Percentiles rank a stretch among this genome's conserved stretches.
Evolutionary conservation across 2,113 vertebrate genomes (phyloP).

Genomic region (Larimichthys crocea): DNA sequence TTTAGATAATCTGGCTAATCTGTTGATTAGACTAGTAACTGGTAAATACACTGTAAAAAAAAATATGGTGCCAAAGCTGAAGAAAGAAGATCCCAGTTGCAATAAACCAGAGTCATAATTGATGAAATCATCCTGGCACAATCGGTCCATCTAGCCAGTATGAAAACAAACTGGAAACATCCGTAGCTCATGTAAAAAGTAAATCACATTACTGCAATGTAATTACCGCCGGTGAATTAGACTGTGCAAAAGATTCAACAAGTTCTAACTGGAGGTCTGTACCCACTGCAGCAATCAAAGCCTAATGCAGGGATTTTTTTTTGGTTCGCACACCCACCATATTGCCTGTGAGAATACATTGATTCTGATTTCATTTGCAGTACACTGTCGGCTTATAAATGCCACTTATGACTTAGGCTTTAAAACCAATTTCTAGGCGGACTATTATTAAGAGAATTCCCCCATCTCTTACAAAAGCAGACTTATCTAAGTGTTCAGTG

Average conservation of each 20-base stretch:
- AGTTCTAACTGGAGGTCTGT: background rate
- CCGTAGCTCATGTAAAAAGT: background rate
- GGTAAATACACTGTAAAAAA: too few species aligned
- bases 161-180: background rate
- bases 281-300: background rate
- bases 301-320: background rate
- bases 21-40: background rate
- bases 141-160: background rate
- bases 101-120: background rate
- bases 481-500: conserved; percentile 52
- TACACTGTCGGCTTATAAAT: conserved; percentile 15
- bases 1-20: background rate
- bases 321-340: background rate
- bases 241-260: background rate
- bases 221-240: background rate
- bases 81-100: background rate
- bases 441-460: conserved; percentile 41
- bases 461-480: conserved; percentile 29
- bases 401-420: conserved; percentile 44
- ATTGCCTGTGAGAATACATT: conserved; percentile 5
- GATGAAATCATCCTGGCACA: background rate
- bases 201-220: background rate
- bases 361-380: conserved; percentile 48
- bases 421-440: conserved; percentile 49
- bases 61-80: background rate